A percentile compares a stretch with the other conserved stretches of the same genome.
Conservation (phyloP, 2,888 invertebrate genomes). For the Cryptophagus acutangulus region DNA sequence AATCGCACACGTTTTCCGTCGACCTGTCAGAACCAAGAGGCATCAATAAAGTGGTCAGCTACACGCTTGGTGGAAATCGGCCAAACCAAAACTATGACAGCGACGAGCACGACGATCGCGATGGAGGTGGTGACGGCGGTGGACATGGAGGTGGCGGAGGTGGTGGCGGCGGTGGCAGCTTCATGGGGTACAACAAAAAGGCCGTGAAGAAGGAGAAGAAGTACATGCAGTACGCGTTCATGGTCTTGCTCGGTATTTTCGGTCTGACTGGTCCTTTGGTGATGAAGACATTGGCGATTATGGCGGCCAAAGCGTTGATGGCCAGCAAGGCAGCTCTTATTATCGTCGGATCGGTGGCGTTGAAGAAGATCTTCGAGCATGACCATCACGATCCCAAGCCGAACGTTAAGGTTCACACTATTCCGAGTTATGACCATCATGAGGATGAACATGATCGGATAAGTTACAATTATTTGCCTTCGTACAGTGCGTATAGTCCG, state of each 20-base stretch:
- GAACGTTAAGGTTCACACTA: slow-evolving; percentile 61
- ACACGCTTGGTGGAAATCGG: slow-evolving; percentile 10
- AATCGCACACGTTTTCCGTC: slow-evolving; percentile 61
- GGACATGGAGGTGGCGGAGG: slow-evolving; percentile 18
- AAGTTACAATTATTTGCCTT: slow-evolving; percentile 18
- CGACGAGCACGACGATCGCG: slow-evolving; percentile 13
- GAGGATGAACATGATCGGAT: slow-evolving; percentile 41
- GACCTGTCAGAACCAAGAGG: slow-evolving; percentile 52
- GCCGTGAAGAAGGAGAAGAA: slow-evolving; percentile 32
- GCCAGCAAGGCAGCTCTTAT: slow-evolving; percentile 70
- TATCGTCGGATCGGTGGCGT: slow-evolving; percentile 64
- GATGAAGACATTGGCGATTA: slow-evolving; percentile 63
- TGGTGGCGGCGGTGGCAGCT: slow-evolving; percentile 20
- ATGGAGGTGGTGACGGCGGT: slow-evolving; percentile 18
- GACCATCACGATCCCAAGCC: slow-evolving; percentile 60
- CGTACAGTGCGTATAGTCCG: slow-evolving; percentile 18
- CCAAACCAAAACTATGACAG: slow-evolving; percentile 10
- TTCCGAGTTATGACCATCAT: slow-evolving; percentile 31
- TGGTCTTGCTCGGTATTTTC: slow-evolving; percentile 47
- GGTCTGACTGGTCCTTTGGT: slow-evolving; percentile 66
- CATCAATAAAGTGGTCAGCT: no score
- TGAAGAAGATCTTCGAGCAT: slow-evolving; percentile 68
- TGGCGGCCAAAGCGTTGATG: slow-evolving; percentile 67
- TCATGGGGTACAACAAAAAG: slow-evolving; percentile 18
- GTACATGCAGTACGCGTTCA: slow-evolving; percentile 39